These are phyloP conservation scores for Falcunculus frontatus DNA, from an alignment of 2,113 vertebrate species.

Conservation along the genomic window DNA sequence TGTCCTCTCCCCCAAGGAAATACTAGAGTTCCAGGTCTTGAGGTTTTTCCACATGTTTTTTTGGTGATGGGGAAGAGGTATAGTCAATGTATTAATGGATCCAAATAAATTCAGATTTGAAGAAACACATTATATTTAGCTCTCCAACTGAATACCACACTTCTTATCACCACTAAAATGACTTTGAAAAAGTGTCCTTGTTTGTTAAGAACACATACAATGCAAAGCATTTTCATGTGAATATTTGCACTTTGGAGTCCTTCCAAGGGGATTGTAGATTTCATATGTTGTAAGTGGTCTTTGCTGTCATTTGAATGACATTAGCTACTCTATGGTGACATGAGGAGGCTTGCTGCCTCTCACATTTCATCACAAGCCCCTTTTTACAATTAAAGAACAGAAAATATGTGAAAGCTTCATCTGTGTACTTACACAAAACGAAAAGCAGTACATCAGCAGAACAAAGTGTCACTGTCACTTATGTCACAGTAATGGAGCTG, in stretches of 20 bases:
- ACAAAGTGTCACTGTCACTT: neutral
- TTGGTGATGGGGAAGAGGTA: rapidly evolving
- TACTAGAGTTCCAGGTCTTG: neutral
- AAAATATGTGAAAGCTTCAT: neutral
- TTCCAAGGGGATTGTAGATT: neutral
- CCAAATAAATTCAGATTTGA: neutral
- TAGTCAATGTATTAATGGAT: neutral
- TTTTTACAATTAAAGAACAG: neutral
- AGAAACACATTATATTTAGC: neutral
- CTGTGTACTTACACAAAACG: neutral
- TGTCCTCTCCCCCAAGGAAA: neutral
- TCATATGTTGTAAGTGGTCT: neutral
- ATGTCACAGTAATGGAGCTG: neutral
- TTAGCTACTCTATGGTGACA: neutral
- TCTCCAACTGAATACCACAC: neutral
- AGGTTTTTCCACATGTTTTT: rapidly evolving
- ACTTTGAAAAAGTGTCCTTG: neutral
- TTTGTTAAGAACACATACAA: neutral
- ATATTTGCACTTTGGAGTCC: neutral
- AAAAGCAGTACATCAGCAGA: neutral
- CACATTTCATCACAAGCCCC: neutral
- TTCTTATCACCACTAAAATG: neutral
- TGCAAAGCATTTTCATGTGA: neutral
- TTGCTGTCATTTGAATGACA: neutral
- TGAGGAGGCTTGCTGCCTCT: neutral